Conservation (phyloP, 2,888 invertebrate species). For the Chymomyza caudatula region DNA sequence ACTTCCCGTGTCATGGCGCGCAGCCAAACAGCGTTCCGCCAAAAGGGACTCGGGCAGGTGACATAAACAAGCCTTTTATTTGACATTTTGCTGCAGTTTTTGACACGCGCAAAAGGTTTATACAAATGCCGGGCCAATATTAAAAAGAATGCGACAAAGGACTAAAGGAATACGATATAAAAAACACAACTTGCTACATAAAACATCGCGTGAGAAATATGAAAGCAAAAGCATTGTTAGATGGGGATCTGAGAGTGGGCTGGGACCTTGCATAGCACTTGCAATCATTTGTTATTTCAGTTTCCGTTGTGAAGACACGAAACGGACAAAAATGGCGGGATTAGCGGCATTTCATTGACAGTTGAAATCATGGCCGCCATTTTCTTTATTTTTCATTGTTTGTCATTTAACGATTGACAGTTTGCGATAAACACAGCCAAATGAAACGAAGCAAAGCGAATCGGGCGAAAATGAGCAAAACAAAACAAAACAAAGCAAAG, state of each 20-base stretch:
- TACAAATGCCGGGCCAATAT: constrained; percentile 25
- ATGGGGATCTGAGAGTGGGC: not conserved
- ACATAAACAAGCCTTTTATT: constrained; percentile 71
- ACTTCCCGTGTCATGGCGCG: constrained; percentile 7
- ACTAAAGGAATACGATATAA: not conserved
- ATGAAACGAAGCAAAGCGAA: constrained; percentile 28
- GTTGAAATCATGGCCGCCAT: constrained; percentile 51
- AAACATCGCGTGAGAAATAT: constrained; percentile 57
- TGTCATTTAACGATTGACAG: constrained; percentile 73
- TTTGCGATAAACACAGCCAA: constrained; percentile 47
- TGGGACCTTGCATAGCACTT: constrained; percentile 5
- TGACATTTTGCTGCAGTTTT: constrained; percentile 59
- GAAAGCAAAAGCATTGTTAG: not conserved
- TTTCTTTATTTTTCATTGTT: constrained; percentile 58
- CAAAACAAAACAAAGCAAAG: constrained; percentile 21
- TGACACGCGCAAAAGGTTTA: constrained; percentile 52
- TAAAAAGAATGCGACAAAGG: constrained; percentile 28
- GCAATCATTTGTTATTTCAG: constrained; percentile 66
- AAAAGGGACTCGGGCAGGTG: constrained; percentile 44
- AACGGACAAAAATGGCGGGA: constrained; percentile 49
- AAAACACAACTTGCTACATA: constrained; percentile 16
- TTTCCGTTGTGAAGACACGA: constrained; percentile 43
- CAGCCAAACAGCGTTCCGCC: constrained; percentile 9
- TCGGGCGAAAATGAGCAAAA: constrained; percentile 10
- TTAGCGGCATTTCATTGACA: constrained; percentile 41